phyloP scores from a whole-genome alignment of 2,113 vertebrate genomes.

The Podarcis muralis region DNA sequence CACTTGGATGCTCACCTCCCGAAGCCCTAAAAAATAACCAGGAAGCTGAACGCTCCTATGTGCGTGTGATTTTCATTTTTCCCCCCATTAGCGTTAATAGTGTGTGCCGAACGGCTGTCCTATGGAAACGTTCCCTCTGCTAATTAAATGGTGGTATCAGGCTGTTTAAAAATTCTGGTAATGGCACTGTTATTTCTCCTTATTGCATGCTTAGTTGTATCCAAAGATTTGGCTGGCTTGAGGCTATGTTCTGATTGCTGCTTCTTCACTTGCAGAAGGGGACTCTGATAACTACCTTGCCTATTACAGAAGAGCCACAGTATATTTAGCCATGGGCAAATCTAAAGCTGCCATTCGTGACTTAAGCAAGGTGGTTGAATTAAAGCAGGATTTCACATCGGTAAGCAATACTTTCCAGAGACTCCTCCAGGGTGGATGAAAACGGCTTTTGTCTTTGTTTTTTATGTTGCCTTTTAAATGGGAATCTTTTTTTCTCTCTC shows the following conservation, averaged over 20 bases:
- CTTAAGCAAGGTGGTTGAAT: slow-evolving; percentile 93
- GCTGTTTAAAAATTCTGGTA: slow-evolving; percentile 19
- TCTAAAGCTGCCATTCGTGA: slow-evolving; percentile 97
- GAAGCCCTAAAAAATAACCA: slow-evolving; percentile 16
- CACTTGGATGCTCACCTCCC: background rate
- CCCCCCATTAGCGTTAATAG: slow-evolving; percentile 1
- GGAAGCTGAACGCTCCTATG: background rate
- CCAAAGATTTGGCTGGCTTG: slow-evolving; percentile 22
- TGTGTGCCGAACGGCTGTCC: background rate
- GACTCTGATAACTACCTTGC: slow-evolving; percentile 96
- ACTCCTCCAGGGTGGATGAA: slow-evolving; percentile 24
- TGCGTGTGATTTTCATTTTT: slow-evolving; percentile 8
- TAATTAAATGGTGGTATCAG: background rate
- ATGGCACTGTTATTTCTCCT: slow-evolving; percentile 12
- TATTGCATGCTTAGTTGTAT: slow-evolving; percentile 23
- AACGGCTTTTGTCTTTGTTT: slow-evolving; percentile 28
- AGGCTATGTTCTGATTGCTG: slow-evolving; percentile 44
- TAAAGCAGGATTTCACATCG: slow-evolving; percentile 97
- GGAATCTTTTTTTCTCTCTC: background rate
- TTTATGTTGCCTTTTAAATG: slow-evolving; percentile 25
- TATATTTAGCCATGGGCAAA: slow-evolving; percentile 96
- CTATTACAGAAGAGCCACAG: slow-evolving; percentile 96
- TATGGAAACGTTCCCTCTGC: background rate
- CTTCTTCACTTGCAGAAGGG: slow-evolving; percentile 82
- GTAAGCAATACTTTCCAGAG: slow-evolving; percentile 77